Conservation (phyloP, 2,888 invertebrate genomes). For the Oscheius sp. region DNA sequence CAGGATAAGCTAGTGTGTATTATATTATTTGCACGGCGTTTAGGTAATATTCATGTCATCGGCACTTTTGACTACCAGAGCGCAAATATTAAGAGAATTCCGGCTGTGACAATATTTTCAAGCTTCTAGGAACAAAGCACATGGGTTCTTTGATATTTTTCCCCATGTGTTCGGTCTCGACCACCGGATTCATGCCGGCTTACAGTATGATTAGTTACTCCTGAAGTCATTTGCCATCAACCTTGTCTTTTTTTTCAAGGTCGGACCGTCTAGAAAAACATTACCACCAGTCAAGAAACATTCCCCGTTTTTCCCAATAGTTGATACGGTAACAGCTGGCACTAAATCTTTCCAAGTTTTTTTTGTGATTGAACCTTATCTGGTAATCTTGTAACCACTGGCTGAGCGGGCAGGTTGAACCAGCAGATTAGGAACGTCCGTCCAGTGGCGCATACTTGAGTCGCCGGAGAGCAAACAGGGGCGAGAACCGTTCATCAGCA, state of each 20-base stretch:
- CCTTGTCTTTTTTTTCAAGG: too few species aligned
- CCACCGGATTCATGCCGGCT: not conserved
- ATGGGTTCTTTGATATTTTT: not conserved
- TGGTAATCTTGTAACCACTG: conserved; percentile 22
- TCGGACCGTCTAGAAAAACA: not conserved
- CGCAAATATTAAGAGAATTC: not conserved
- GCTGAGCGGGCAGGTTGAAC: conserved; percentile 22
- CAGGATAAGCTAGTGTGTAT: conserved; percentile 20
- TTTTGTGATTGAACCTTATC: conserved; percentile 11
- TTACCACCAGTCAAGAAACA: not conserved
- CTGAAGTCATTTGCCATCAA: too few species aligned
- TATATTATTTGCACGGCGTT: conserved; percentile 10
- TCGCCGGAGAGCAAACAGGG: conserved; percentile 36
- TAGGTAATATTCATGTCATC: conserved; percentile 28
- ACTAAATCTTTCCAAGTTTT: not conserved
- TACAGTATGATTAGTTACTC: not conserved
- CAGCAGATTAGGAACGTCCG: conserved; percentile 31
- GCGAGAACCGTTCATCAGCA: conserved; percentile 37
- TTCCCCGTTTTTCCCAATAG: not conserved
- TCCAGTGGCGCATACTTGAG: conserved; percentile 34
- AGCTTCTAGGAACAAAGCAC: not conserved
- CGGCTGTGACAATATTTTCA: not conserved
- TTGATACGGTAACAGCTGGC: not conserved
- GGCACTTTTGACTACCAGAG: conserved; percentile 21
- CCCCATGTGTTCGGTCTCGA: not conserved